Conservation (phyloP, 1,140 invertebrate species). For the Samia ricini region DNA sequence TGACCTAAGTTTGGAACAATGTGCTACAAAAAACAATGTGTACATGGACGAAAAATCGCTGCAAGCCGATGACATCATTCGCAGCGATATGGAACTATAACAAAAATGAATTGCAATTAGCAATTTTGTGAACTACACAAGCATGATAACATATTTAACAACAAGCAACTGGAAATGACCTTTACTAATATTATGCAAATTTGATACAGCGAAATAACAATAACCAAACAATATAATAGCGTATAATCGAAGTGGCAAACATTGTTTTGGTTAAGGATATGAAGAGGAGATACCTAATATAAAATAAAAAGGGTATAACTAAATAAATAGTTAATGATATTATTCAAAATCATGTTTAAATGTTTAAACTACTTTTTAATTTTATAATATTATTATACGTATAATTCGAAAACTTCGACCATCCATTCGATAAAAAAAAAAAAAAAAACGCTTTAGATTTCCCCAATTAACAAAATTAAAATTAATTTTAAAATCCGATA, state of each 20-base stretch:
- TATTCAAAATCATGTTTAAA: too few relatives aligned
- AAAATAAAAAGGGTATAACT: too few relatives aligned
- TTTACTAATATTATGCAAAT: not conserved
- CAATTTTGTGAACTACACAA: not conserved
- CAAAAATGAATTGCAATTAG: not conserved
- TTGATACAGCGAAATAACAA: not conserved
- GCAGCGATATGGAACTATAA: not conserved
- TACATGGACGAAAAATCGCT: not conserved
- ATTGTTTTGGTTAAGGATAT: not conserved
- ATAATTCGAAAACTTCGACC: too few relatives aligned
- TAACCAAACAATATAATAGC: not conserved
- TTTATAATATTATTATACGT: too few relatives aligned
- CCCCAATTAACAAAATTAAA: too few relatives aligned
- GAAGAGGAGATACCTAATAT: too few relatives aligned
- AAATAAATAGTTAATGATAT: too few relatives aligned
- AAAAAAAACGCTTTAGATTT: too few relatives aligned
- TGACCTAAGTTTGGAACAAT: constrained; percentile 9
- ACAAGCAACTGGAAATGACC: not conserved
- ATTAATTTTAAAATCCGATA: not conserved
- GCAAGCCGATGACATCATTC: constrained; percentile 9
- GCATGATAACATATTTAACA: not conserved
- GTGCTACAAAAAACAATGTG: constrained; percentile 8
- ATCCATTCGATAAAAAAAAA: too few relatives aligned
- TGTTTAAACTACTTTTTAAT: too few relatives aligned
- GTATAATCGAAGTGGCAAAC: not conserved